Evolutionary conservation across 2,113 vertebrate species (phyloP), one percentile per base, ranked within the genome.

Genomic region (Deroptyus accipitrinus): DNA sequence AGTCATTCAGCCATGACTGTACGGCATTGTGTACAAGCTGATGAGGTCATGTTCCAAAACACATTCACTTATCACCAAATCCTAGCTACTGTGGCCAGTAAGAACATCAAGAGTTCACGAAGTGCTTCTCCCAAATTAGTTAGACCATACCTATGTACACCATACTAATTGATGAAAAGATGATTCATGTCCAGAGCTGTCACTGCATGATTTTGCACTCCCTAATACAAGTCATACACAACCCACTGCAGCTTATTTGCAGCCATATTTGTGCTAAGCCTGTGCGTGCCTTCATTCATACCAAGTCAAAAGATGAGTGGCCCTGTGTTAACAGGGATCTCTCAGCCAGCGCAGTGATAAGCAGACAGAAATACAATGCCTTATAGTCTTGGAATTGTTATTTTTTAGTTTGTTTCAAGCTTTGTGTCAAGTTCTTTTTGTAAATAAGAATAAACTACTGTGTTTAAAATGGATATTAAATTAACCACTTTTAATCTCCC

Each of bases 11-110:
- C 1, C 3, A 82, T 20, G 69, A 62, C 28, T 39, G 13, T 23
- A 51, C 0, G 0, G 44, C 2, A 0, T 20, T 2, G 0, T 17
- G 13, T 39, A 48, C 23, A 70, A 82, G 46, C 59, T 33, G 28
- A 51, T 73, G 66, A 55, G 46, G 7, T 35, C 35, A 18, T 2
- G 12, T 35, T 51, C 23, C 17, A 59, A 55, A 76, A 49, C 12
- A 35, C 17, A 35, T 30, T 68, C 61, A 63, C 20, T 13, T 46
- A 17, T 18, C 49, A 51, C 62, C 48, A 79, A 79, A 69, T 46
- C 28, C 28, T 37, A 55, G 33, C 70, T 73, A 22, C 17, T 7
- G 33, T 46, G 64, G 35, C 28, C 66, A 46, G 48, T 0, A 68
- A 59, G 41, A 63, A 67, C 10, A 73, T 19, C 17, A 77, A n/a